Evolutionary conservation across 2,113 vertebrate species (phyloP).

Genomic region (Thinocorus orbignyianus): DNA sequence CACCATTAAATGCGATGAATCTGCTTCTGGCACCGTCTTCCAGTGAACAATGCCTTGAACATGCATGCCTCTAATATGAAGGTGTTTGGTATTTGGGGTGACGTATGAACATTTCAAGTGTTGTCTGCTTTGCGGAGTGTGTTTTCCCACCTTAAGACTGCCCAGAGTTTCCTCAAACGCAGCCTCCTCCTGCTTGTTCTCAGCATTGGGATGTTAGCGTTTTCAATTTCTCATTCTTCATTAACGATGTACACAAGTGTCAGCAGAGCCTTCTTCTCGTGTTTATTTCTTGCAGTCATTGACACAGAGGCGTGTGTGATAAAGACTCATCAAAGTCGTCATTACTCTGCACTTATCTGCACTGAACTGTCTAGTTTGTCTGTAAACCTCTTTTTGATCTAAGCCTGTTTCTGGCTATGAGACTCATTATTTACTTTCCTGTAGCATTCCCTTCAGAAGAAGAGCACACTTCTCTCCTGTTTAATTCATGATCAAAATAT

Average conservation of each 20-base stretch:
- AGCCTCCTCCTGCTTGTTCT: neutral
- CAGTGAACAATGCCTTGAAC: neutral
- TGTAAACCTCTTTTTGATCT: conserved; percentile 41
- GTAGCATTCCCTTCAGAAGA: neutral
- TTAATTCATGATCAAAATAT: conserved; percentile 43
- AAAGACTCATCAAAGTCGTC: conserved; percentile 50
- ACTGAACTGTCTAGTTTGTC: conserved; percentile 25
- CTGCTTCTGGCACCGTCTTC: neutral
- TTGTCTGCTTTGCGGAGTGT: neutral
- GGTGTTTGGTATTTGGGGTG: neutral
- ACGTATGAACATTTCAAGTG: neutral
- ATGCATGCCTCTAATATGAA: neutral
- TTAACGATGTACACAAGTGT: neutral
- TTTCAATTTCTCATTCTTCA: neutral
- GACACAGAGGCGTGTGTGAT: conserved; percentile 15
- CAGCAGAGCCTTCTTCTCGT: neutral
- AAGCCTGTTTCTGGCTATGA: neutral
- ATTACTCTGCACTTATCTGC: conserved; percentile 32
- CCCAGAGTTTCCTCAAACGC: neutral
- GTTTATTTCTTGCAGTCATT: neutral
- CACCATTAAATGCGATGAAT: conserved; percentile 26
- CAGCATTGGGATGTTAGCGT: neutral
- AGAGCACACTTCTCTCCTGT: neutral
- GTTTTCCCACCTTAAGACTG: neutral
- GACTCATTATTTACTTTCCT: conserved; percentile 36